Evolutionary conservation across 2,113 vertebrate genomes (phyloP), one percentile per base, ranked within the genome.

Genomic region (Nannospalax galili): DNA sequence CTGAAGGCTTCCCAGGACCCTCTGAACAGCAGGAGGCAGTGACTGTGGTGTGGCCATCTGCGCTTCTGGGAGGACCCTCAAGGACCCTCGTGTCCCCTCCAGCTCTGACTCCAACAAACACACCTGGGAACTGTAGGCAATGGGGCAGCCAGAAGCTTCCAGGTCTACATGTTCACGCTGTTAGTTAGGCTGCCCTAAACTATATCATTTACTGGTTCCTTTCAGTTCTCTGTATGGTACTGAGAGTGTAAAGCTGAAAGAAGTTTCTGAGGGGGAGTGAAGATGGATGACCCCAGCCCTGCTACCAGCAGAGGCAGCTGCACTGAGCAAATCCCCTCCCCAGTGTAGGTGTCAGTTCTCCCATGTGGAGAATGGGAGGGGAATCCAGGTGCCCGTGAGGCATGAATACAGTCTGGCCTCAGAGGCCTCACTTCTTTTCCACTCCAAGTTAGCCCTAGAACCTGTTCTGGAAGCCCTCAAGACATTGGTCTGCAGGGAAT

Each of bases 161-260:
- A 0, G 0, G 1, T 10, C 85, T 45, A n/a, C 64, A 60, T 6
- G 14, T 17, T 62, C 56, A 5, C 0, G 15, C 9, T 62, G 60
- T 73, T 22, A 79, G 65, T 58, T 45, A 1, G 4, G 65, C 40
- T 74, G 48, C 48, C 40, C 26, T 17, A 16, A 52, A 28, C 5
- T 7, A 2, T 5, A 7, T 14, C 26, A 1, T 52, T 35, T 58
- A 26, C 62, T 19, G 74, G 19, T 40, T 70, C 42, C 73, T 79
- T 24, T 19, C 35, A 52, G 22, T 70, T 14, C 52, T 48, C 67
- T 0, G 17, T 19, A 15, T 35, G 42, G 40, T 37, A 64, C 37
- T 40, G 7, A 3, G 24, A 78, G 14, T 35, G 6, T 1, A 17
- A 72, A 6, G 4, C 7, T 1, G 48, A 37, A 42, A 12, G 17